Base-by-base conservation (phyloP, 2,113 vertebrate species). In the Atractosteus spatula region DNA sequence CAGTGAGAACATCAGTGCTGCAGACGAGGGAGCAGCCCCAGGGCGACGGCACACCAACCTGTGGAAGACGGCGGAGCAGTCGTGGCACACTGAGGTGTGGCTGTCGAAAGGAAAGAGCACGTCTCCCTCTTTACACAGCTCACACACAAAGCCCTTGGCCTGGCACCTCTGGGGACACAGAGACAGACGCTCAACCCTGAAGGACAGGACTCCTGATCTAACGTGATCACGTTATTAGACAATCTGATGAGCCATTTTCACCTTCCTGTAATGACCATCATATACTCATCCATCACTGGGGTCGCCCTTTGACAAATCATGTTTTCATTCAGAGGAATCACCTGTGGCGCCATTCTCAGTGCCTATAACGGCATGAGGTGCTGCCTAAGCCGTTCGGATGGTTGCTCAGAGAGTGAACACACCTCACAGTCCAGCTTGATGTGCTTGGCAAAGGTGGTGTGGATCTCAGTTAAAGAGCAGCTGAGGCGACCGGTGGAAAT, bases 341-440 rank as follows among this genome's bases (percentile, higher is more conserved):
- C 7, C 29, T 29, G 29, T 29, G 29, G 29, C 29, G 29, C 29
- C 29, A 29, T 29, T 29, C 29, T 29, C 29, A 29, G 29, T 2
- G 2, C 29, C 29, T 29, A 29, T 1, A 29, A 29, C 29, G 29
- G 29, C 29, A 29, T 29, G 29, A 29, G 29, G 29, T 29, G 29
- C 29, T 29, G 29, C 29, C 29, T 2, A 29, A 29, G 29, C 29
- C 29, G 29, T 29, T 29, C 29, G 29, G 29, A 29, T 29, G 29
- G 29, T 29, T 29, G 29, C 29, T 29, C 29, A 29, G 29, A 29
- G 29, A 4, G 42, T 7, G 8, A 55, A 7, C 91, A 86, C 79
- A 98, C 97, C 94, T 99, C 97, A 0, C 97, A 99, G 88, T 99
- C 97, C 80, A 99, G 89, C 82, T 99, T 99, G 84, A 99, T 99